Evolutionary conservation across 2,888 invertebrate species (phyloP).

Genomic region (Spodoptera exigua): DNA sequence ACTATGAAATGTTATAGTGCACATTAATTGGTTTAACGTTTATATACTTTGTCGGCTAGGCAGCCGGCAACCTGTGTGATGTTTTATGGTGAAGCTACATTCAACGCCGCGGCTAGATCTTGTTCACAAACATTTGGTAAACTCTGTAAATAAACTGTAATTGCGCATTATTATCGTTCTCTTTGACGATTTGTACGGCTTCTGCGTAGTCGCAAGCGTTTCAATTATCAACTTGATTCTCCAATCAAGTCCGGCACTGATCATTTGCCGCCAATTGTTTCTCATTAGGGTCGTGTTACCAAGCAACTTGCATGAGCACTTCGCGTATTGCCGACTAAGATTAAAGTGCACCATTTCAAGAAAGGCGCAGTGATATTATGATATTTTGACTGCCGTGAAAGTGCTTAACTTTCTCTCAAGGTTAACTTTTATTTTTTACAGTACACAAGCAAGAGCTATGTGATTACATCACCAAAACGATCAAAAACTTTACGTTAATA

Average conservation of each 20-base stretch:
- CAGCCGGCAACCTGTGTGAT: conserved; percentile 6
- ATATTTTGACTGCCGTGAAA: conserved; percentile 8
- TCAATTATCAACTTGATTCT: conserved; percentile 14
- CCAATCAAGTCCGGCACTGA: conserved; percentile 12
- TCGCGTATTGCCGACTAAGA: conserved; percentile 1
- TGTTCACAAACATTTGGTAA: conserved; percentile 2
- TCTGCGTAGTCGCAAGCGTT: conserved; percentile 20
- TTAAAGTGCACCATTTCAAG: background rate
- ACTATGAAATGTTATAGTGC: conserved; percentile 26
- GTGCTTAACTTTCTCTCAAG: conserved; percentile 36
- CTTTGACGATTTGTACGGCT: conserved; percentile 8
- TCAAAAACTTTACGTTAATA: conserved; percentile 5
- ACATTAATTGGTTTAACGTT: conserved; percentile 28
- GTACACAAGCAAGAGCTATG: background rate
- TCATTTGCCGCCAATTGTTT: conserved; percentile 28
- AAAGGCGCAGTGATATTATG: conserved; percentile 8
- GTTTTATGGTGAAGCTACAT: conserved; percentile 1
- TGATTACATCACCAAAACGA: background rate
- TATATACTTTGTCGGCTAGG: background rate
- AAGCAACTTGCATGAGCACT: background rate
- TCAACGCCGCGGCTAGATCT: background rate
- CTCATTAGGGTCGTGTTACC: conserved; percentile 20
- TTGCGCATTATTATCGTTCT: too few species aligned
- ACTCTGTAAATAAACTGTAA: background rate
- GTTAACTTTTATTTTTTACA: conserved; percentile 8